phyloP scores from a whole-genome alignment of 2,888 invertebrate species.

The Drosophila lacicola region DNA sequence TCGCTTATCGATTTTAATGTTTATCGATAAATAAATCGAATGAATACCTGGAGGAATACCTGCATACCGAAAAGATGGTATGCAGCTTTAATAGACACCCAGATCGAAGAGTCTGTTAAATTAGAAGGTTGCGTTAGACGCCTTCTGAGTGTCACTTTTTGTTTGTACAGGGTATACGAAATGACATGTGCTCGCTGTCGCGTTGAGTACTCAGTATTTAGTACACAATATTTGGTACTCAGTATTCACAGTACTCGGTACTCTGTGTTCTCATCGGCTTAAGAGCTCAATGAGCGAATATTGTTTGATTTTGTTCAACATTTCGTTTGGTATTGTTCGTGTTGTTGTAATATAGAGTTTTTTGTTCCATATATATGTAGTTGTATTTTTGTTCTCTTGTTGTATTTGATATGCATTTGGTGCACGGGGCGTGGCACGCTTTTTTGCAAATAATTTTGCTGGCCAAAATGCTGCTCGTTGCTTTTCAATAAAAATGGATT shows the following conservation, averaged over 20 bases:
- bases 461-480: constrained; percentile 46
- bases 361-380: neutral
- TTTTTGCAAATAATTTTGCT: constrained; percentile 59
- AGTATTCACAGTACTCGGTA: constrained; percentile 13
- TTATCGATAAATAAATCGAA: too few relatives aligned
- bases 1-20: too few relatives aligned
- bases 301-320: constrained; percentile 65
- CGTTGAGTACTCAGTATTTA: constrained; percentile 7
- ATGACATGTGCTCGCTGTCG: constrained; percentile 6
- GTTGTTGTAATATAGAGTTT: constrained; percentile 7
- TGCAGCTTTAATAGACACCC: neutral
- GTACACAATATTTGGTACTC: constrained; percentile 9
- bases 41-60: too few relatives aligned
- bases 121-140: neutral
- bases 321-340: constrained; percentile 37
- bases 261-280: constrained; percentile 61
- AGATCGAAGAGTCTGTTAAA: neutral
- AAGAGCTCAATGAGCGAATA: constrained; percentile 69
- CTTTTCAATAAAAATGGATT: constrained; percentile 49
- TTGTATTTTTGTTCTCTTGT: neutral
- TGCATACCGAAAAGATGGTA: too few relatives aligned
- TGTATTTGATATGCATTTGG: constrained; percentile 53
- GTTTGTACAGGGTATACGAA: constrained; percentile 6
- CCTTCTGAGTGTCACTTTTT: neutral
- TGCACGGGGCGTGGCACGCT: constrained; percentile 20